Base-by-base conservation (phyloP, 2,888 invertebrate genomes). In the Microplitis deprimator region DNA sequence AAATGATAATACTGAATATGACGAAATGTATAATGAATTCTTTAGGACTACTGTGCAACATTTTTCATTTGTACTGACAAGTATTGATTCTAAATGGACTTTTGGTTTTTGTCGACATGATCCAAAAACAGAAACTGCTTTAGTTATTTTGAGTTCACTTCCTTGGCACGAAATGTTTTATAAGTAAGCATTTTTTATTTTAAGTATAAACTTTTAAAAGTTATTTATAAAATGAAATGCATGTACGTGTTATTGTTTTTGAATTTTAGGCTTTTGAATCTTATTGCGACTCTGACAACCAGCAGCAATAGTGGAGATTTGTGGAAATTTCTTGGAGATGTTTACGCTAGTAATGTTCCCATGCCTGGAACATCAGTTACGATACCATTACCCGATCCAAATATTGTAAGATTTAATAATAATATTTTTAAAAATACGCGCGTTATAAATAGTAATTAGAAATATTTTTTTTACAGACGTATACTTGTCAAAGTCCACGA, bases 161-260 rank as follows among this genome's bases (percentile, higher is more conserved):
- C 98, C 98, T 83, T 99, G 98, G 98, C 98, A 98, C 89, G 97
- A 98, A 91, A 95, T 95, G 86, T 98, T 99, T 92, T 97, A 96
- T 92, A 96, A 94, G 95, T 95, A 91, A 91, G 93, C 92, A 0
- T 8, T 7, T 40, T 59, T 73, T 50, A 13, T 60, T 62, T 4
- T 38, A 6, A 16, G 13, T 64, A 17, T 16, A n/a, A 8, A 13
- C 59, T 39, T 29, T 50, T 4, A 39, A 40, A 68, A 13, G 4
- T 29, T 61, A 39, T 65, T 20, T 60, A 62, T 62, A 7, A 62
- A 62, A 62, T 62, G 17, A 17, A 20, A 17, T 17, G 13, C 16
- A 59, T 65, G 60, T n/a, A 16, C 4, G n/a, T 7, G 16, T 7
- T 38, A 67, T 41, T 50, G 13, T 39, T 71, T 74, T 41, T 69